A percentile compares a stretch with the other conserved stretches of the same genome.
Conservation (phyloP, 2,888 invertebrate genomes). For the Acrobasis consociella region DNA sequence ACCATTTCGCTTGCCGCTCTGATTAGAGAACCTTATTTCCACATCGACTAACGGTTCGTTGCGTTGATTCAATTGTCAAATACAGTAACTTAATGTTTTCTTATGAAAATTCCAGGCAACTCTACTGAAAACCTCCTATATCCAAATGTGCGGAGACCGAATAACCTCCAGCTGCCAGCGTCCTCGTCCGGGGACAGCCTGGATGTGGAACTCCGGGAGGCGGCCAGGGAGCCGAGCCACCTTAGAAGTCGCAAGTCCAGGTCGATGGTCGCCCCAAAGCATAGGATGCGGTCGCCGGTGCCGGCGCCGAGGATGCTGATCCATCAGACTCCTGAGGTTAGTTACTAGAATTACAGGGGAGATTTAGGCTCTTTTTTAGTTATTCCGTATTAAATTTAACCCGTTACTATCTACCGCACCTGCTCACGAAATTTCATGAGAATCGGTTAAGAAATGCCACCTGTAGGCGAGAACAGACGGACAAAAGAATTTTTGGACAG, state of each 20-base stretch:
- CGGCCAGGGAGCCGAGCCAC: constrained; percentile 42
- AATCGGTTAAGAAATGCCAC: no score
- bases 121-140: constrained; percentile 69
- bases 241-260: constrained; percentile 63
- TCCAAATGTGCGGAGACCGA: constrained; percentile 54
- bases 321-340: constrained; percentile 55
- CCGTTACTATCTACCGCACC: no score
- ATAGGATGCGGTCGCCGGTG: constrained; percentile 60
- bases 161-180: constrained; percentile 62
- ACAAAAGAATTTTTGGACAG: no score
- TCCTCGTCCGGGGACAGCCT: constrained; percentile 76
- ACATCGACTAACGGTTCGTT: no score
- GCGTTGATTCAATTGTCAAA: no score
- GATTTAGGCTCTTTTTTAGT: no score
- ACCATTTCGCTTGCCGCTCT: no score
- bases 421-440: no score
- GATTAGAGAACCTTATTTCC: no score
- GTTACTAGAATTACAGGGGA: constrained; percentile 2
- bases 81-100: no score
- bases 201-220: constrained; percentile 67
- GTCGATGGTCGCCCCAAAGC: constrained; percentile 69
- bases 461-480: no score
- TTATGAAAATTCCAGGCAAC: constrained; percentile 58
- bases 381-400: no score
- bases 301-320: constrained; percentile 61